Evolutionary conservation across 1,140 invertebrate genomes (phyloP).

Genomic region (Doryteuthis pealeii): DNA sequence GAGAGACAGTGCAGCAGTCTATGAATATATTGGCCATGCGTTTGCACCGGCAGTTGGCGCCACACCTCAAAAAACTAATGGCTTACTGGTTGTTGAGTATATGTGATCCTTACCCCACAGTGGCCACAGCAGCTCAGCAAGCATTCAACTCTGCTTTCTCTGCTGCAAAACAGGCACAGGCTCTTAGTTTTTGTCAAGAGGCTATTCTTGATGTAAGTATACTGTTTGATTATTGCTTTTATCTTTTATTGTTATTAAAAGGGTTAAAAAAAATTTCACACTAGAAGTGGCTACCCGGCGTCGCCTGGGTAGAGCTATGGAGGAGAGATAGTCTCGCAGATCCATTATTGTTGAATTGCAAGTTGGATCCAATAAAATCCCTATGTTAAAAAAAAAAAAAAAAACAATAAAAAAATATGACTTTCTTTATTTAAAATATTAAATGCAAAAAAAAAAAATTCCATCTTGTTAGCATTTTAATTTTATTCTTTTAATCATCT

Average conservation of each 20-base stretch:
- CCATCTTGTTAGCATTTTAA: no score
- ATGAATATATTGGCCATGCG: conserved; percentile 70
- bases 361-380: no score
- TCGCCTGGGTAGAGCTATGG: no score
- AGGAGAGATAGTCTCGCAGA: no score
- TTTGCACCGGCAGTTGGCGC: conserved; percentile 74
- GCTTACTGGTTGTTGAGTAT: conserved; percentile 70
- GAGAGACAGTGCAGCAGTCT: conserved; percentile 68
- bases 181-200: conserved; percentile 74
- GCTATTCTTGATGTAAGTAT: conserved; percentile 69
- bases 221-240: background rate
- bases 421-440: no score
- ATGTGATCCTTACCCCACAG: conserved; percentile 79
- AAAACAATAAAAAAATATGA: no score
- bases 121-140: conserved; percentile 71
- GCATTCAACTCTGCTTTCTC: conserved; percentile 75
- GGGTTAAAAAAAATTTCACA: no score
- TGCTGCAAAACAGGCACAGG: conserved; percentile 70
- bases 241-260: conserved; percentile 2
- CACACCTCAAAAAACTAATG: conserved; percentile 74
- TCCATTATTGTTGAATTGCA: no score
- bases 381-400: no score
- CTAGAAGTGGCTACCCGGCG: no score
- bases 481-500: no score
- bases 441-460: no score